These are phyloP conservation scores for Trichonephila clavata DNA, from an alignment of 1,140 invertebrate genomes.

Conservation along the genomic window DNA sequence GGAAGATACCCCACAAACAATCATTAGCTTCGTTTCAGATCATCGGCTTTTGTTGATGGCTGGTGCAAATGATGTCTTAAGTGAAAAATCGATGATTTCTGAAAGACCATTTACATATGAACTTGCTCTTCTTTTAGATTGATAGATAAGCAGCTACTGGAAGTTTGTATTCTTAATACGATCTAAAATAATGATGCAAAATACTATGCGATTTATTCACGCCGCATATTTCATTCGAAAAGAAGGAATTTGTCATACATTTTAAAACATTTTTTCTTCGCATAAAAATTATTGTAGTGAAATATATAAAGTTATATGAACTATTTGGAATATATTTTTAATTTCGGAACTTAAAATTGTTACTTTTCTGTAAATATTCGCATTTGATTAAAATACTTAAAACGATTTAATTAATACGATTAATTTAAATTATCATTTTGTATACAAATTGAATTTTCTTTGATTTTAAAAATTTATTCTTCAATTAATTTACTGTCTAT, in stretches of 20 bases:
- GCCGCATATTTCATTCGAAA: neutral
- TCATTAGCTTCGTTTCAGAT: slow-evolving; percentile 54
- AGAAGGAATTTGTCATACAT: neutral
- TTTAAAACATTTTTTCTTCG: neutral
- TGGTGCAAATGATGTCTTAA: slow-evolving; percentile 60
- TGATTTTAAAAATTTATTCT: too few relatives aligned
- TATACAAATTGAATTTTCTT: too few relatives aligned
- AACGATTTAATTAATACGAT: too few relatives aligned
- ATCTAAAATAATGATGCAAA: slow-evolving; percentile 20
- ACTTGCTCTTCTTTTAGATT: neutral
- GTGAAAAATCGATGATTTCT: slow-evolving; percentile 51
- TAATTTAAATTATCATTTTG: too few relatives aligned
- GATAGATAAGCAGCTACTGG: slow-evolving; percentile 35
- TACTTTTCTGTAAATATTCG: too few relatives aligned
- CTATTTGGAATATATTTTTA: too few relatives aligned
- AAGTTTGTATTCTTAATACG: neutral
- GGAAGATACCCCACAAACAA: neutral
- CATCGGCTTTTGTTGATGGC: slow-evolving; percentile 39
- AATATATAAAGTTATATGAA: neutral
- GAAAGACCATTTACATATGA: slow-evolving; percentile 17
- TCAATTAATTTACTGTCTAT: too few relatives aligned
- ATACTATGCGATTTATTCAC: neutral
- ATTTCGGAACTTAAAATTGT: too few relatives aligned
- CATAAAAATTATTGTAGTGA: neutral
- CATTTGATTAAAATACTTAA: too few relatives aligned